phyloP scores from a whole-genome alignment of 2,797 vertebrate genomes.

The Erithacus rubecula region DNA sequence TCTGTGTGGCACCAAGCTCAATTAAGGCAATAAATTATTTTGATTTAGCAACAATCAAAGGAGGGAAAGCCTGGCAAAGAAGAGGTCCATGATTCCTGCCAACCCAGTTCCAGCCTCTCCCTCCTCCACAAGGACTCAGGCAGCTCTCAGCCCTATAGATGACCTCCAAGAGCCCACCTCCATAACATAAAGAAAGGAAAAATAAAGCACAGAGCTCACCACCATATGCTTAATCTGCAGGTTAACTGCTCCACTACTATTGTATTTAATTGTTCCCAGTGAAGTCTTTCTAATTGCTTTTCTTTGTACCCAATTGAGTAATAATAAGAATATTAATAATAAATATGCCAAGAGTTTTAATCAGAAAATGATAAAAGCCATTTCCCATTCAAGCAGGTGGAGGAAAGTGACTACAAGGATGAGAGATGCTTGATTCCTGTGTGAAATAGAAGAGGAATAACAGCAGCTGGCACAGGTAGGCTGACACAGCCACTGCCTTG shows the following conservation, averaged over 20 bases:
- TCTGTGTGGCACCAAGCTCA: neutral
- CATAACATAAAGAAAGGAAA: neutral
- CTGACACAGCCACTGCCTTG: neutral
- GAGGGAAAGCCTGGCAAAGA: neutral
- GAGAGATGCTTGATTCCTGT: neutral
- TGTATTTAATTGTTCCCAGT: neutral
- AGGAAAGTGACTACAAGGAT: neutral
- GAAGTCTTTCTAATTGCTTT: neutral
- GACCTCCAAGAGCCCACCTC: neutral
- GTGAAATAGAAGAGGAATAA: neutral
- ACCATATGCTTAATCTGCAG: neutral
- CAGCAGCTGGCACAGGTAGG: neutral
- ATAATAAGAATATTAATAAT: slow-evolving; percentile 12
- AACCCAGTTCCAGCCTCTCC: neutral
- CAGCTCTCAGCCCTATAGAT: neutral
- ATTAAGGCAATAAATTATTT: neutral
- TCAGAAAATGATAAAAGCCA: neutral
- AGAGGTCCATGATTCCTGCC: neutral
- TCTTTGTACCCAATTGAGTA: slow-evolving; percentile 3
- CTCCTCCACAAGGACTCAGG: neutral
- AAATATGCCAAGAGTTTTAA: neutral
- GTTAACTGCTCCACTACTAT: neutral
- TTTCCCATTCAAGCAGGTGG: neutral
- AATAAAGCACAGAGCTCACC: neutral
- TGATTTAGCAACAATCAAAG: neutral